Base-by-base conservation (phyloP, 2,888 invertebrate genomes). In the Noctuana brunneofusca region DNA sequence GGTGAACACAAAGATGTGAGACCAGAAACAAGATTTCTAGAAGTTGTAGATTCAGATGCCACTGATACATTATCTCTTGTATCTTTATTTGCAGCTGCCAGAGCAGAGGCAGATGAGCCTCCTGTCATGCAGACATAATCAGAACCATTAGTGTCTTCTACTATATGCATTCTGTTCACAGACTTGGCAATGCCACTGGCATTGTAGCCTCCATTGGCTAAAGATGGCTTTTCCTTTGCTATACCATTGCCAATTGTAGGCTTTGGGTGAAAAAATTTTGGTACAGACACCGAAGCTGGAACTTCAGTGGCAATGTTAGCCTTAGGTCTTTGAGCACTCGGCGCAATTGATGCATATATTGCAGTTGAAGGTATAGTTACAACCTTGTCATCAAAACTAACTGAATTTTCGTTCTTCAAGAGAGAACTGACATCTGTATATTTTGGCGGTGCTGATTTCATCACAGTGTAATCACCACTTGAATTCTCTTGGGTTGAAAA, bases 101-200 rank as follows among this genome's bases (percentile, higher is more conserved):
- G 77, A 38, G 88, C 86, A 30, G 92, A 87, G 2, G 91, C 88
- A 18, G 93, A 83, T 58, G 94, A 92, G 38, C 93, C 95, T n/a
- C 96, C 96, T 12, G 96, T 96, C 96, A 96, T 96, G 74, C 96
- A 95, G 22, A 96, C 96, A 85, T 96, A 96, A 77, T 96, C 96
- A 14, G 95, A 95, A 65, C 95, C 95, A 79, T 96, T 96, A 16
- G 95, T 94, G 68, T 95, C 96, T 65, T 96, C 95, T 43, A 93
- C 92, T 76, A 92, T 92, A 71, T 90, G 89, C 87, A 92, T 88
- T 69, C 88, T 83, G 68, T 78, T 86, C 16, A 74, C 79, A 35
- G 77, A 78, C 66, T 88, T 89, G 9, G 80, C 66, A 27, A 49
- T 49, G n/a, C 24, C 24, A 70, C 68, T 78, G 1, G 68, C 53